Evolutionary conservation across 2,888 invertebrate species (phyloP).

Genomic region (Tipula unca): DNA sequence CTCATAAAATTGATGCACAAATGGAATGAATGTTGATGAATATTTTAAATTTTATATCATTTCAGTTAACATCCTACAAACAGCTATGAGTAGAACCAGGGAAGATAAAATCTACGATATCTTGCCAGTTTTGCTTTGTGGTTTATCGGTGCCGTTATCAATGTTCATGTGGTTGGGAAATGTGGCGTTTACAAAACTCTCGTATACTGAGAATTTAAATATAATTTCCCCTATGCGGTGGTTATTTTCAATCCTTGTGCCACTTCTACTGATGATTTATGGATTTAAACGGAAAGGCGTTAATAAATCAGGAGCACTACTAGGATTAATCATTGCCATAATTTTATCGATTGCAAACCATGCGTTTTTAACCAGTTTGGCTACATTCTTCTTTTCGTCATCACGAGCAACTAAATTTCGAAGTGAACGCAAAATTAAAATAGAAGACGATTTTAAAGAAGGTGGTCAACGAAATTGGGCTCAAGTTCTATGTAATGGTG

Average conservation of each 20-base stretch:
- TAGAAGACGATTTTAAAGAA: conserved; percentile 73
- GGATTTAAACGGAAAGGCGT: conserved; percentile 62
- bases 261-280: conserved; percentile 55
- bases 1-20: too few relatives aligned
- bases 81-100: neutral
- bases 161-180: conserved; percentile 68
- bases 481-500: conserved; percentile 80
- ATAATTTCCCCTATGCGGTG: conserved; percentile 41
- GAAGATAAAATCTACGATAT: conserved; percentile 29
- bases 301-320: conserved; percentile 58
- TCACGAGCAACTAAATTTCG: conserved; percentile 75
- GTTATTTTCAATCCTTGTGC: conserved; percentile 42
- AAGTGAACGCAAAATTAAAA: conserved; percentile 52
- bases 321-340: conserved; percentile 66
- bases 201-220: conserved; percentile 46
- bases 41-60: neutral
- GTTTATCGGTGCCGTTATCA: conserved; percentile 64
- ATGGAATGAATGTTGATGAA: too few relatives aligned
- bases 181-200: conserved; percentile 54
- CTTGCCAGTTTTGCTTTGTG: conserved; percentile 54
- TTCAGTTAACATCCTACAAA: neutral
- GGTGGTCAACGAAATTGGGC: conserved; percentile 84
- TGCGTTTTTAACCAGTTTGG: conserved; percentile 61
- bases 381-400: conserved; percentile 70
- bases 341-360: conserved; percentile 68